Percentiles rank a stretch among this genome's conserved stretches.
Conservation (phyloP, 2,797 vertebrate genomes). For the Coilia nasus region DNA sequence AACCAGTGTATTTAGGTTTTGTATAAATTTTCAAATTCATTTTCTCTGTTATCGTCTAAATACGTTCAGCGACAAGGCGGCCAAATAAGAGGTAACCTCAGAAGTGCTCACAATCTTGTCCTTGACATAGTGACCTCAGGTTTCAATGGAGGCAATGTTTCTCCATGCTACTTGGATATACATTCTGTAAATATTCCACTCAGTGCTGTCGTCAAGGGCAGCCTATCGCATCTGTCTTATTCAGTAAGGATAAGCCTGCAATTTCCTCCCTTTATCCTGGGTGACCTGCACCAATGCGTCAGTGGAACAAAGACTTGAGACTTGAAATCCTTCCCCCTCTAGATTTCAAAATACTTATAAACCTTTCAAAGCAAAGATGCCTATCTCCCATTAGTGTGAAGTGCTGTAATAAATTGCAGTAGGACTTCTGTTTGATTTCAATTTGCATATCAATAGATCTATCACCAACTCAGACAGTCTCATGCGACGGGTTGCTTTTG, state of each 20-base stretch:
- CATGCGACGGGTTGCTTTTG: background rate
- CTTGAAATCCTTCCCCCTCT: background rate
- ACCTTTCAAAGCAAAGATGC: constrained; percentile 13
- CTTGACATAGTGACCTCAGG: no score
- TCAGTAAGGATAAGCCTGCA: background rate
- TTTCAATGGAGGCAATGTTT: no score
- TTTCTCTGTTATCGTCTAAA: no score
- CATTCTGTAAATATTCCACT: background rate
- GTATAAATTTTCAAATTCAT: no score
- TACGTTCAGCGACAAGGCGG: no score
- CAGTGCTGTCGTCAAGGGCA: background rate
- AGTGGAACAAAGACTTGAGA: background rate
- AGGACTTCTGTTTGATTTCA: background rate
- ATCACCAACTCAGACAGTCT: background rate
- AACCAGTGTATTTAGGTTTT: no score
- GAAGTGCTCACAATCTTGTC: no score
- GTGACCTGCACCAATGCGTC: background rate
- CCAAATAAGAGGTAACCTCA: no score
- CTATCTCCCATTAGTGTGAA: background rate
- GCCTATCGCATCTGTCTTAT: background rate
- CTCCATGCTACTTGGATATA: no score
- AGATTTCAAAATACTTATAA: background rate
- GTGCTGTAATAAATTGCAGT: background rate
- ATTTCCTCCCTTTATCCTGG: background rate
- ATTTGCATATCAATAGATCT: background rate